A percentile compares a stretch with the other conserved stretches of the same genome.
These are phyloP conservation scores for Pteruthius melanotis DNA, from an alignment of 2,113 vertebrate genomes.

Conservation along the genomic window DNA sequence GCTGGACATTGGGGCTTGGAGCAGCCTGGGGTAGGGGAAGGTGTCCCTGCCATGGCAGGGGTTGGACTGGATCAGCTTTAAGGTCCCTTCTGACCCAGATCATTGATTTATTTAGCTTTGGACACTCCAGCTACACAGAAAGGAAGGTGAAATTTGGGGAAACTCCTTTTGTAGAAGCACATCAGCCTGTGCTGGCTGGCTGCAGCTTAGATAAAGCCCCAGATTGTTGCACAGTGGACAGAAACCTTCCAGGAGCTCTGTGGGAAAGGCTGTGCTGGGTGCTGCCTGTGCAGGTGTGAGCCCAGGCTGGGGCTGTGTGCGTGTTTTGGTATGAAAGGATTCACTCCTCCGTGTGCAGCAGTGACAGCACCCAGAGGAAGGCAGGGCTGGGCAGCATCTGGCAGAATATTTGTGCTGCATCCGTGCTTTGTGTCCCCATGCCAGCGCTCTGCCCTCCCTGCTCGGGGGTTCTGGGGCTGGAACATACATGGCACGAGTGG, in stretches of 20 bases:
- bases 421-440: neutral
- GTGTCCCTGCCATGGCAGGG: neutral
- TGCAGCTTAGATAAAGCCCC: neutral
- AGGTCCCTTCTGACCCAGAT: neutral
- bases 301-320: neutral
- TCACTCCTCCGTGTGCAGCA: neutral
- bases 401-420: neutral
- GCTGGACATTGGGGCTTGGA: neutral
- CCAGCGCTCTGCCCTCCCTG: neutral
- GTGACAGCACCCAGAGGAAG: conserved; percentile 13
- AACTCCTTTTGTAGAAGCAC: neutral
- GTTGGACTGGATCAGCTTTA: accelerated
- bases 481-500: neutral
- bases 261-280: neutral
- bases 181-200: neutral
- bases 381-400: neutral
- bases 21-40: neutral
- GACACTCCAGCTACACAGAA: neutral
- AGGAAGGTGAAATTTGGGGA: neutral
- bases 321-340: neutral
- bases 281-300: neutral
- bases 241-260: neutral
- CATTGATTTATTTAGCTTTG: neutral
- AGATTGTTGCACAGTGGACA: accelerated
- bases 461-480: neutral